Evolutionary conservation across 2,113 vertebrate genomes (phyloP).

Genomic region (Nyctereutes procyonoides): DNA sequence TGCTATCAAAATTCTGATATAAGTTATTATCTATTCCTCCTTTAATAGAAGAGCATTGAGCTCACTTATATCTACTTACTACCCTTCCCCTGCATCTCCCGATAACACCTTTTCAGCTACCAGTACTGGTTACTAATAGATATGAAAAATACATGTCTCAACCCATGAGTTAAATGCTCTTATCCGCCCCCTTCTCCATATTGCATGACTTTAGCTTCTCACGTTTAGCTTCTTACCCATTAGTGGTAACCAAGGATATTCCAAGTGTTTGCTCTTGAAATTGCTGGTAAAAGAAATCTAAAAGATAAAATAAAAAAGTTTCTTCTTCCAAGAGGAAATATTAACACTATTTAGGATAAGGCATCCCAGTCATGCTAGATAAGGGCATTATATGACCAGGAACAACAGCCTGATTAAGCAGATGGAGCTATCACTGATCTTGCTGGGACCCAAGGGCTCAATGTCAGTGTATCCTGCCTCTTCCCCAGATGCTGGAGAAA

Average conservation of each 20-base stretch:
- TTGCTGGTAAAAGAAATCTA: neutral
- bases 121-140: neutral
- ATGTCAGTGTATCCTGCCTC: neutral
- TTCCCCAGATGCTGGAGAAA: neutral
- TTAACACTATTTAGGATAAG: neutral
- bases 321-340: neutral
- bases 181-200: neutral
- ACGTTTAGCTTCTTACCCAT: neutral
- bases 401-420: too few species aligned
- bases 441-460: neutral
- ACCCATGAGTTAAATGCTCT: neutral
- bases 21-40: neutral
- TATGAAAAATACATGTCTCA: neutral
- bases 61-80: neutral
- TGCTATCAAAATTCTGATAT: neutral
- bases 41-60: neutral
- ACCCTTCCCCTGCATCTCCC: neutral
- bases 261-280: neutral
- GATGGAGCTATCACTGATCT: too few species aligned
- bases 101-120: neutral
- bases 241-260: neutral
- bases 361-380: neutral
- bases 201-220: neutral
- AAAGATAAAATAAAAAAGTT: neutral
- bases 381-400: neutral